Conservation (phyloP, 1,140 invertebrate genomes). For the Diachasmimorpha longicaudata region DNA sequence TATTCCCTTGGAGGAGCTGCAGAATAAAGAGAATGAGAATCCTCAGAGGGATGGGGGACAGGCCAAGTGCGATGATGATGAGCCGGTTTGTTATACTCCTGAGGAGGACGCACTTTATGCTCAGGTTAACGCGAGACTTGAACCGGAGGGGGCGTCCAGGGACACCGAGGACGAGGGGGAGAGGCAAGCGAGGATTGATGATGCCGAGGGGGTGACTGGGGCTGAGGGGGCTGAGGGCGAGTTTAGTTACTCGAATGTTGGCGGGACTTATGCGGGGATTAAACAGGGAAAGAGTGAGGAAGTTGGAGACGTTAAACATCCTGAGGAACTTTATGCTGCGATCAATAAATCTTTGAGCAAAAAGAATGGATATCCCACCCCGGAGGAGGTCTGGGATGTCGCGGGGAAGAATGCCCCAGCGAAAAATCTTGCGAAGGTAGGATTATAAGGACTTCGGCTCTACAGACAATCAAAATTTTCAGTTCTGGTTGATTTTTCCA, state of each 20-base stretch:
- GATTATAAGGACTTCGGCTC: no score
- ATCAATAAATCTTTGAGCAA: conserved; percentile 53
- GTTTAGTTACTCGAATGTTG: background rate
- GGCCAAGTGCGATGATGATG: conserved; percentile 17
- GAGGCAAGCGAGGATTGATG: conserved; percentile 23
- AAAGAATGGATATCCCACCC: conserved; percentile 45
- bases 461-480: no score
- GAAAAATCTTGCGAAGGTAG: conserved; percentile 43
- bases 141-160: conserved; percentile 56
- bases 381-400: conserved; percentile 53
- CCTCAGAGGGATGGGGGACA: conserved; percentile 61
- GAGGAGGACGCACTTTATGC: conserved; percentile 57
- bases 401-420: conserved; percentile 35
- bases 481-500: no score
- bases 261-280: conserved; percentile 46
- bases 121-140: conserved; percentile 53
- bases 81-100: conserved; percentile 32
- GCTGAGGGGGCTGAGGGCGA: conserved; percentile 14
- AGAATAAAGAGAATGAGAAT: conserved; percentile 76
- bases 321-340: conserved; percentile 57
- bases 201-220: conserved; percentile 31
- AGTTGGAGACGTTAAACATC: conserved; percentile 36
- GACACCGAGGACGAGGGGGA: conserved; percentile 57
- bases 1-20: conserved; percentile 65
- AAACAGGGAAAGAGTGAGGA: conserved; percentile 47